A percentile compares a stretch with the other conserved stretches of the same genome.
These are phyloP conservation scores for Caenorhabditis uteleia DNA, from an alignment of 2,888 invertebrate species.

Conservation along the genomic window DNA sequence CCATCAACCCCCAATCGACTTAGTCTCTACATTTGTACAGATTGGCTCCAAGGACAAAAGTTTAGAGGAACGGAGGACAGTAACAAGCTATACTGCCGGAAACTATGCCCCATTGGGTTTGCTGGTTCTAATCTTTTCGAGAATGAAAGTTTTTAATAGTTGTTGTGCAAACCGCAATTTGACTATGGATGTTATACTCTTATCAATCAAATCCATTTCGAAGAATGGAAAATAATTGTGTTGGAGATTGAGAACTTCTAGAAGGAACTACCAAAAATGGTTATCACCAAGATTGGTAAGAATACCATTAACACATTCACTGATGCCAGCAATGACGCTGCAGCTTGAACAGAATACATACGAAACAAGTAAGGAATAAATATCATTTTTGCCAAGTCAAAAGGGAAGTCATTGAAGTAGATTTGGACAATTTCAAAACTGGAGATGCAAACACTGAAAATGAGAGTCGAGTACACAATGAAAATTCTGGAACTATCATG, in stretches of 20 bases:
- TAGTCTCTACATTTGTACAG: too few relatives aligned
- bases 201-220: not conserved
- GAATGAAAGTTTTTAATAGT: constrained; percentile 59
- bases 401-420: not conserved
- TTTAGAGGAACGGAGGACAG: too few relatives aligned
- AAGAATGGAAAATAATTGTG: not conserved
- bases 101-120: constrained; percentile 67
- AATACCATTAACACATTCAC: not conserved
- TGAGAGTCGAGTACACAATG: not conserved
- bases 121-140: constrained; percentile 46
- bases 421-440: not conserved
- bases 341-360: not conserved
- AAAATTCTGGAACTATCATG: not conserved
- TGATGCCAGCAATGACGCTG: not conserved
- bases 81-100: constrained; percentile 40
- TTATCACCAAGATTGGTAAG: not conserved
- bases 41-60: too few relatives aligned
- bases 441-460: not conserved
- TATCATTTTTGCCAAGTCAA: not conserved
- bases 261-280: not conserved
- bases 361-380: not conserved
- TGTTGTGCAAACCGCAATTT: too few relatives aligned
- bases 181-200: constrained; percentile 6
- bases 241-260: not conserved
- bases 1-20: too few relatives aligned